Evolutionary conservation across 2,888 invertebrate genomes (phyloP).

Genomic region (Brenthis daphne): DNA sequence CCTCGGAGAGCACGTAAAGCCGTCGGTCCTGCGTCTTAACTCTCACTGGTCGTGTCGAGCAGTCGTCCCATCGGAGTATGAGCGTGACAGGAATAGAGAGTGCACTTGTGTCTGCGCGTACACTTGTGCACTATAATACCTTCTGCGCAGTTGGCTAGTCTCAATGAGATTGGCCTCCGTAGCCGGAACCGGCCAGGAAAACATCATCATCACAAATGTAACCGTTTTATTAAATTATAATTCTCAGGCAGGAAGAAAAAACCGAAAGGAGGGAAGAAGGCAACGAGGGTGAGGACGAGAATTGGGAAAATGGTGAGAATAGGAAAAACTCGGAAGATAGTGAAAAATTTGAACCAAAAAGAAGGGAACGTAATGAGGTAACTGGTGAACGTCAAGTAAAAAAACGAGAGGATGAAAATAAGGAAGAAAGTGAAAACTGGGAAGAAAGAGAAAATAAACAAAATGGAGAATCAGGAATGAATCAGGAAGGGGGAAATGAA

Average conservation of each 20-base stretch:
- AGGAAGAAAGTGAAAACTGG: not conserved
- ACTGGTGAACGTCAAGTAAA: not conserved
- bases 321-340: not conserved
- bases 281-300: not conserved
- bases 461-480: not conserved
- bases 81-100: too few relatives aligned
- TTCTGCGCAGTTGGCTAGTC: too few relatives aligned
- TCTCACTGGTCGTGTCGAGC: too few relatives aligned
- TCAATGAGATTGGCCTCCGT: too few relatives aligned
- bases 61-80: too few relatives aligned
- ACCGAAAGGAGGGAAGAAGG: not conserved
- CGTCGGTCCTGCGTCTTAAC: too few relatives aligned
- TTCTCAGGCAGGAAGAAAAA: not conserved
- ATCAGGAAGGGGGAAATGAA: constrained; percentile 4
- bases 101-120: too few relatives aligned
- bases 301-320: not conserved
- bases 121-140: too few relatives aligned
- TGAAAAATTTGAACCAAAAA: constrained; percentile 10
- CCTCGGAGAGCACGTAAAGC: too few relatives aligned
- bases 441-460: not conserved
- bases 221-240: too few relatives aligned
- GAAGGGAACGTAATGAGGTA: constrained; percentile 7
- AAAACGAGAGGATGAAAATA: constrained; percentile 6
- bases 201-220: too few relatives aligned
- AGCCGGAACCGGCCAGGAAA: too few relatives aligned